A percentile compares a stretch with the other conserved stretches of the same genome.
These are phyloP conservation scores for Malurus melanocephalus DNA, from an alignment of 2,113 vertebrate species.

Conservation along the genomic window DNA sequence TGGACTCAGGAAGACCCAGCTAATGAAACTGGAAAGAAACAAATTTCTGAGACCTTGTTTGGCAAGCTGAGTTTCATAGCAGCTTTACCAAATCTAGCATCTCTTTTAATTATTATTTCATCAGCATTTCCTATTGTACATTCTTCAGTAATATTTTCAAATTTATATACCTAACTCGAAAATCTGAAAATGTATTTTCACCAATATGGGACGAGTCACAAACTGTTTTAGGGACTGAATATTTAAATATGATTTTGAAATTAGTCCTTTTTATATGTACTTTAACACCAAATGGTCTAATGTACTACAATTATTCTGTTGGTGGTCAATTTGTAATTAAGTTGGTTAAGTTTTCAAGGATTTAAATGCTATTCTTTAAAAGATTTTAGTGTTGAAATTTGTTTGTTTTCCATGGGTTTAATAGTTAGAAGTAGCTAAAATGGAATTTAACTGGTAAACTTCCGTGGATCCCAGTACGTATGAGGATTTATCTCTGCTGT, in stretches of 20 bases:
- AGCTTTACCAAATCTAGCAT: neutral
- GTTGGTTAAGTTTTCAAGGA: neutral
- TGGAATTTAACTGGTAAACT: neutral
- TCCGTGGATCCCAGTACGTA: neutral
- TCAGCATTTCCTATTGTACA: neutral
- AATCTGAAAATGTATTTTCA: neutral
- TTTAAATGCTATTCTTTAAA: neutral
- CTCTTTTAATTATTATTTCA: neutral
- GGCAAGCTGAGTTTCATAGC: neutral
- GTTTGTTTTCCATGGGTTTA: neutral
- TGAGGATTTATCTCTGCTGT: neutral
- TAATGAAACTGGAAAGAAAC: neutral
- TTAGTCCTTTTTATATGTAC: neutral
- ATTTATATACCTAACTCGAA: neutral
- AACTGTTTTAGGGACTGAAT: neutral
- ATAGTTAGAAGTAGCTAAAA: neutral
- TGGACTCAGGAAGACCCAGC: fast-evolving
- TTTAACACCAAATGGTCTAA: neutral
- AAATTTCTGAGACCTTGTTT: neutral
- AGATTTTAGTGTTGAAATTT: neutral
- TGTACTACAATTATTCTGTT: neutral
- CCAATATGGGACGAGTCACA: neutral
- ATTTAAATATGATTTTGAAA: neutral
- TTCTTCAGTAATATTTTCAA: neutral
- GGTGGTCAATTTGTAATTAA: neutral